Base-by-base conservation (phyloP, 2,113 vertebrate species). In the Gopherus flavomarginatus region DNA sequence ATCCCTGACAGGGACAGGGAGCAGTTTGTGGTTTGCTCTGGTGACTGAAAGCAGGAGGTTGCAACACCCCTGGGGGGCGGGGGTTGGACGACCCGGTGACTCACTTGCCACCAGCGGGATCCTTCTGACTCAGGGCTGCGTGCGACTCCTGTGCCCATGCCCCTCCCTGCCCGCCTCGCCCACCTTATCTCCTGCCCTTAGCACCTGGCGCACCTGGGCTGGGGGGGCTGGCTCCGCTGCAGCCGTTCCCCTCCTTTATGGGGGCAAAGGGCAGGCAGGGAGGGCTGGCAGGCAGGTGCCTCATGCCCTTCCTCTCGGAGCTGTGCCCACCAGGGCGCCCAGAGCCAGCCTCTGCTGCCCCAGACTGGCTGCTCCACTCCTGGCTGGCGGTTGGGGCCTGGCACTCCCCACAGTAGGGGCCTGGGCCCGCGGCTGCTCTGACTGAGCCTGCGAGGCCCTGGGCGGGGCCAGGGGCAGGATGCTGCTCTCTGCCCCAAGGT, bases 121-220 rank as follows among this genome's bases (percentile, higher is more conserved):
- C 95, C 95, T 69, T 16, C 94, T 97, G 97, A 97, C 92, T 97
- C 96, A 97, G 97, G 97, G 93, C 95, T 96, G 93, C 89, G 10
- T 96, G 95, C 19, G 8, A n/a, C 97, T 95, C 96, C 21, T 8
- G 94, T 95, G 93, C 94, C 65, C 0, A 13, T 90, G 96, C 97
- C 95, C 94, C 97, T 96, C 95, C 96, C 94, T 96, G 90, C 90
- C 92, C 16, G 96, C 96, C 96, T 96, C 96, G 57, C 97, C 97
- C 96, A 96, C 96, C 97, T 97, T 98, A 97, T 97, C 97, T 97
- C 92, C 97, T 87, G 90, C 95, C 94, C 94, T 95, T 94, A 83
- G 96, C 96, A 96, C 96, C 96, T 96, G 97, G 96, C 96, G 93
- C 95, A 95, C 96, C 97, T 97, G 92, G 94, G 94, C 93, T 85